Base-by-base conservation (phyloP, 2,888 invertebrate species). In the Aproaerema taeniolella region DNA sequence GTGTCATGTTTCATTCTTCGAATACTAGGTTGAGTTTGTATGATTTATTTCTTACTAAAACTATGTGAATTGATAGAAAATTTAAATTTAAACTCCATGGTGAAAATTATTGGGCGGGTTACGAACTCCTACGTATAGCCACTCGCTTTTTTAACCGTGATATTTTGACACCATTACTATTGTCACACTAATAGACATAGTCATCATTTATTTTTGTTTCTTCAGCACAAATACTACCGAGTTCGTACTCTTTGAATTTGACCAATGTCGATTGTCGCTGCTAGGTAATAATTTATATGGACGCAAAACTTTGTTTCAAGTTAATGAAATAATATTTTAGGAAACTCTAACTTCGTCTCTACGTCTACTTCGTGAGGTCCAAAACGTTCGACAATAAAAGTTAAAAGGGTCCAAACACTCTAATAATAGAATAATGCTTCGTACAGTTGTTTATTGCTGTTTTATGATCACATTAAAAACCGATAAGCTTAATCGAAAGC, bases 391-490 rank as follows among this genome's bases (percentile, higher is more conserved):
- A 32, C 42, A 48, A 45, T 48, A 43, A 42, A 52, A 49, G 44
- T 42, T 48, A 52, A 57, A 52, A 47, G 42, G 45, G 39, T 41
- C 46, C 41, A 53, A 55, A 56, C n/a, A n/a, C n/a, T n/a, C n/a
- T 52, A 54, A 53, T 45, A 47, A 46, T 11, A 35, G 49, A 48
- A 39, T 30, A n/a, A n/a, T 34, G 46, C 45, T 43, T 45, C 39
- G 30, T 48, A 55, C n/a, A 44, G 33, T 43, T 58, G 58, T 60
- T 68, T 57, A 64, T 52, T 50, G 49, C 56, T 58, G 57, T 48
- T 61, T 70, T 62, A 68, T 51, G 58, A 54, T 24, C 57, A 40
- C 52, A n/a, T 66, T 58, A 58, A 61, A 62, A 55, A 53, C 46
- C 55, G 51, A 58, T 62, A 61, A 57, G 61, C 39, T 45, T 52